Percentiles rank a stretch among this genome's conserved stretches.
Conservation (phyloP, 1,140 invertebrate genomes). For the Euglossa dilemma region DNA sequence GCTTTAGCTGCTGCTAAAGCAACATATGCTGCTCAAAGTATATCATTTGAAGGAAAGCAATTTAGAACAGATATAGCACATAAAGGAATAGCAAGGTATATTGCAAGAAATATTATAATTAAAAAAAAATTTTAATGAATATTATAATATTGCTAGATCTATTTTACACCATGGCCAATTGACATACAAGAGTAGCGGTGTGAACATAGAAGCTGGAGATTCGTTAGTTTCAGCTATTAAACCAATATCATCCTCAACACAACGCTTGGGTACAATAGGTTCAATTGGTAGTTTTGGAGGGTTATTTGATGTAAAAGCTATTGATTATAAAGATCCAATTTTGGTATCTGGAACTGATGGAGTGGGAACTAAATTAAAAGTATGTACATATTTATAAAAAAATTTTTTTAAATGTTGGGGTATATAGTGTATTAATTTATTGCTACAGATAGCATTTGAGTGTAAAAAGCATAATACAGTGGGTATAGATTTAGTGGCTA, state of each 20-base stretch:
- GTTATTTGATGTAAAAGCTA: constrained; percentile 90
- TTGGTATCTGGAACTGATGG: constrained; percentile 98
- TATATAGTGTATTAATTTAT: constrained; percentile 6
- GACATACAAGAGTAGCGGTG: constrained; percentile 96
- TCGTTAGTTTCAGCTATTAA: constrained; percentile 92
- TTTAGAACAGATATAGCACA: constrained; percentile 95
- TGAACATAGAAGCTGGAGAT: constrained; percentile 96
- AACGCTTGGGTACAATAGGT: constrained; percentile 89
- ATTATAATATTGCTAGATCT: constrained; percentile 69
- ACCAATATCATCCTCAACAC: constrained; percentile 87
- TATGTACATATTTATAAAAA: constrained; percentile 72
- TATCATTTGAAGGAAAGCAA: constrained; percentile 93
- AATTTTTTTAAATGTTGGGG: not conserved
- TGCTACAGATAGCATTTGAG: constrained; percentile 90
- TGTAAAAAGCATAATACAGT: constrained; percentile 91
- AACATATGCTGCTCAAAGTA: constrained; percentile 85
- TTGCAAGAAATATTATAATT: not conserved
- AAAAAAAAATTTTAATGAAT: constrained; percentile 3
- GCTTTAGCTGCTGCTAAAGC: constrained; percentile 88
- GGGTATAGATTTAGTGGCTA: constrained; percentile 98
- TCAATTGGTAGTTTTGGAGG: constrained; percentile 96
- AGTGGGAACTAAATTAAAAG: constrained; percentile 97
- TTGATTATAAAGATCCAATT: constrained; percentile 90
- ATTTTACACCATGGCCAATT: constrained; percentile 84
- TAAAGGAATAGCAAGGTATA: constrained; percentile 91